A percentile compares a stretch with the other conserved stretches of the same genome.
Conservation (phyloP, 2,888 invertebrate species). For the Pinctada fucata region DNA sequence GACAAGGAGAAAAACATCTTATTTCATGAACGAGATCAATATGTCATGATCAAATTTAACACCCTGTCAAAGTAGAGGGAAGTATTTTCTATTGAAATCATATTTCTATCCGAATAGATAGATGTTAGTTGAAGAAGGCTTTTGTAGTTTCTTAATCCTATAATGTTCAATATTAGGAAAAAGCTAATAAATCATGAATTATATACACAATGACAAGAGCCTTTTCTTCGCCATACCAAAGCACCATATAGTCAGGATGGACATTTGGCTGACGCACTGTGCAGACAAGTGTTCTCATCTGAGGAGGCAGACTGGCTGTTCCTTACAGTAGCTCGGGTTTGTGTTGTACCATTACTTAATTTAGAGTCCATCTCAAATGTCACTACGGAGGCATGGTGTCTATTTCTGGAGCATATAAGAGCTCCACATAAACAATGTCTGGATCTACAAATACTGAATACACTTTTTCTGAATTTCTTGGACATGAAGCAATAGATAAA, state of each 20-base stretch:
- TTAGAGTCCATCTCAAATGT: slow-evolving; percentile 49
- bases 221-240: neutral
- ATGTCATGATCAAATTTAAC: too few relatives aligned
- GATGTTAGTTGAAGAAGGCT: too few relatives aligned
- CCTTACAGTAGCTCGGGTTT: slow-evolving; percentile 24
- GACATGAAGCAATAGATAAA: slow-evolving; percentile 69
- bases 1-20: too few relatives aligned
- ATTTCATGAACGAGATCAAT: too few relatives aligned
- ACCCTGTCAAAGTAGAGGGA: too few relatives aligned
- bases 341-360: slow-evolving; percentile 45
- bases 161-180: too few relatives aligned
- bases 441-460: slow-evolving; percentile 40
- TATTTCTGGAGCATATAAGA: slow-evolving; percentile 11
- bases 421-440: slow-evolving; percentile 19
- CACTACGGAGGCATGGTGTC: slow-evolving; percentile 13
- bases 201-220: too few relatives aligned
- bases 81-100: too few relatives aligned
- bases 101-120: too few relatives aligned
- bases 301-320: slow-evolving; percentile 23
- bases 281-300: neutral
- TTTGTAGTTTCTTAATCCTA: too few relatives aligned
- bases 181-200: too few relatives aligned
- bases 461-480: slow-evolving; percentile 56
- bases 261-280: neutral
- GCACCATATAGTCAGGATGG: neutral